phyloP scores from a whole-genome alignment of 1,140 invertebrate species.

The Scaptomyza montana region DNA sequence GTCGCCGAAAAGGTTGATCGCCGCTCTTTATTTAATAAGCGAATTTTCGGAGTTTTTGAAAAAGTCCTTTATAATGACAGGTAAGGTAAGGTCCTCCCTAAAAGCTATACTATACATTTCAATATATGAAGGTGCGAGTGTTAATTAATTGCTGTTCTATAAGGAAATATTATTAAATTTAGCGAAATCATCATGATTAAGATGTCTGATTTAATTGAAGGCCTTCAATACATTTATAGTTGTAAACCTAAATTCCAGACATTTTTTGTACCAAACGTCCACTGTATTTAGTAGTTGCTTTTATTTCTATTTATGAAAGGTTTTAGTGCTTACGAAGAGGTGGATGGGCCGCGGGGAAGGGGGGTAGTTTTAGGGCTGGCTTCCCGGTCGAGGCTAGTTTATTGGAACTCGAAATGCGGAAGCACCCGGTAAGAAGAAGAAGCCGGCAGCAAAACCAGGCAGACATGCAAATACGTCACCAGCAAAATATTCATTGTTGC shows the following conservation, averaged over 20 bases:
- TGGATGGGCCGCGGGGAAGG: neutral
- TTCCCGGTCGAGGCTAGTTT: slow-evolving; percentile 28
- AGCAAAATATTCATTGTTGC: slow-evolving; percentile 19
- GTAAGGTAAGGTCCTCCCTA: no score
- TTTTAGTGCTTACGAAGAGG: neutral
- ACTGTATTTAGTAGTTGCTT: no score
- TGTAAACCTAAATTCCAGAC: no score
- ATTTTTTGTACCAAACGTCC: no score
- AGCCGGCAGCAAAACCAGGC: slow-evolving; percentile 4
- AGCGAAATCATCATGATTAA: no score
- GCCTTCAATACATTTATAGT: no score
- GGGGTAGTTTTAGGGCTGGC: neutral
- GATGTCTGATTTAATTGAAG: no score
- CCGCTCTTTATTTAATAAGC: neutral
- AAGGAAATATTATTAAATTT: no score
- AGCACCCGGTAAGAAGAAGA: slow-evolving; percentile 8
- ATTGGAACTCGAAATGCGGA: slow-evolving; percentile 49
- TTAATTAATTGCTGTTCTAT: no score
- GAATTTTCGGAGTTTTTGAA: neutral
- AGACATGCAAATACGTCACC: slow-evolving; percentile 57
- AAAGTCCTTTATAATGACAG: neutral
- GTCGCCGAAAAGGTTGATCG: neutral
- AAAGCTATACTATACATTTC: no score
- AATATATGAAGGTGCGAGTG: no score
- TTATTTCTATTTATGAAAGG: neutral